Evolutionary conservation across 2,113 vertebrate species (phyloP), one percentile per base, ranked within the genome.

Genomic region (Paedocypris sp.): DNA sequence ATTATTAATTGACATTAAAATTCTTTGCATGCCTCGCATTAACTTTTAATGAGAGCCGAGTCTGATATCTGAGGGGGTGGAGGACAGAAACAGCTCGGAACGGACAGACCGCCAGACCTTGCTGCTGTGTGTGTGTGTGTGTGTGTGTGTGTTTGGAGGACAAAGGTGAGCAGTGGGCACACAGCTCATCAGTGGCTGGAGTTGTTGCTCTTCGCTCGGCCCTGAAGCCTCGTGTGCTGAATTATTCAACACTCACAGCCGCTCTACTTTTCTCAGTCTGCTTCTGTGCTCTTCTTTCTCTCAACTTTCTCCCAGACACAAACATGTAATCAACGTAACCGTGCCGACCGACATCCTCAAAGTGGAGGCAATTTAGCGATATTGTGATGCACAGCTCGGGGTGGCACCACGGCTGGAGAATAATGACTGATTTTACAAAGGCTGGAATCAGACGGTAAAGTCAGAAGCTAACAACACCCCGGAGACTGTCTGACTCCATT

Each of bases 1-100:
- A 77, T 79, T 77, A 75, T 78, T 78, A 81, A 80, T 73, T 73
- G 60, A 61, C 60, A 79, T 79, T 74, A 70, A 78, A 76, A 84
- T 80, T 76, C 76, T 33, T 73, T 67, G 53, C 73, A 76, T 22
- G 58, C 42, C 8, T 70, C 66, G 60, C 60, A 76, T 73, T 66
- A 75, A 79, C 62, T 79, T 81, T 82, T 79, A 82, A 80, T 79
- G 73, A 82, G 71, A 51, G 69, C 26, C 71, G 67, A 74, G 68
- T 68, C 53, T 48, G 62, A 39, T 75, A 67, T 68, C 48, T 46
- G 56, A 49, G 50, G 28, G 50, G 48, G 26, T 46, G n/a, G 65
- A 54, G 36, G 50, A 19, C 22, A 25, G 28, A 53, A 47, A 45
- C 49, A 2, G 4, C 49, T 52, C n/a, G 9, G 15, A 51, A 42